A percentile compares a stretch with the other conserved stretches of the same genome.
phyloP scores from a whole-genome alignment of 2,888 invertebrate genomes.

The Dasypolia templi region DNA sequence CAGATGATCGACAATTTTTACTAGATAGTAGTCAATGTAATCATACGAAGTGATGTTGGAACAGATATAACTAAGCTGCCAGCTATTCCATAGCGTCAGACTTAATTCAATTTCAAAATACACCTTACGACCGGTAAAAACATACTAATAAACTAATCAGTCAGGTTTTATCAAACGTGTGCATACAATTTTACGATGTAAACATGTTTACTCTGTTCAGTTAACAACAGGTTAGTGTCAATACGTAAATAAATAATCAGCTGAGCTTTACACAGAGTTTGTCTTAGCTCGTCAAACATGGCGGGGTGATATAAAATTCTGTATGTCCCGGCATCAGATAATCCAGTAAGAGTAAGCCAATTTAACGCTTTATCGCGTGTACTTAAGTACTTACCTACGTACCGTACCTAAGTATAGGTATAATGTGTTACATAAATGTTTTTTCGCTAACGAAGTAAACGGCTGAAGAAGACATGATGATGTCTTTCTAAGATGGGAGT shows the following conservation, averaged over 20 bases:
- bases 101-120: conserved; percentile 18
- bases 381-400: background rate
- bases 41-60: conserved; percentile 5
- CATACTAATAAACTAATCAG: conserved; percentile 16
- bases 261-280: conserved; percentile 22
- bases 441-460: conserved; percentile 28
- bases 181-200: conserved; percentile 19
- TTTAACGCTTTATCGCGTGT: conserved; percentile 24
- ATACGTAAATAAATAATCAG: conserved; percentile 47
- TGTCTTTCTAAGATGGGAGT: background rate
- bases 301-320: conserved; percentile 53
- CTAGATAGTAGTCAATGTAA: background rate
- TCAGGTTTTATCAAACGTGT: conserved; percentile 14
- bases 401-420: background rate
- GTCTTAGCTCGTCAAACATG: conserved; percentile 29
- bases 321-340: conserved; percentile 41
- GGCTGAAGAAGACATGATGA: background rate
- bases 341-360: conserved; percentile 45
- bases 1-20: conserved; percentile 10
- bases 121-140: no score
- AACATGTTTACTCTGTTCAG: conserved; percentile 41
- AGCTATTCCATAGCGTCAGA: no score
- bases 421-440: conserved; percentile 15
- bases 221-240: conserved; percentile 38
- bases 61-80: background rate